Conservation (phyloP, 1,140 invertebrate species). For the Meloidogyne floridensis region DNA sequence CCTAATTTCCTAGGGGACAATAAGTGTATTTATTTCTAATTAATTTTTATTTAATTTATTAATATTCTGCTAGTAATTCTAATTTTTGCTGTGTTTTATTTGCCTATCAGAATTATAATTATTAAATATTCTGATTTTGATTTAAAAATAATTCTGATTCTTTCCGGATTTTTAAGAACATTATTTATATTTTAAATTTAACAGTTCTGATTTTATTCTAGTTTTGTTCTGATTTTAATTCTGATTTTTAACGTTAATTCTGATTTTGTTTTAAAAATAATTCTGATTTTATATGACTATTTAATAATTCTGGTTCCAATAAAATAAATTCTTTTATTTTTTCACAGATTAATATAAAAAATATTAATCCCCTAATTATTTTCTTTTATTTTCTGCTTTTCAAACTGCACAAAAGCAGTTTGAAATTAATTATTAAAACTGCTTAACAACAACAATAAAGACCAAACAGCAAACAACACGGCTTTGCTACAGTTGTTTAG, state of each 20-base stretch:
- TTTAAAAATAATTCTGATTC: neutral
- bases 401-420: neutral
- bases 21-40: too few relatives aligned
- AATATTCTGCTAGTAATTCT: too few relatives aligned
- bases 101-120: neutral
- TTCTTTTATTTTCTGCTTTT: neutral
- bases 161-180: too few relatives aligned
- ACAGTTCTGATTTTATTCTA: neutral
- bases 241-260: neutral
- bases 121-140: neutral
- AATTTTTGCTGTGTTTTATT: neutral
- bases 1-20: too few relatives aligned
- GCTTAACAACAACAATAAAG: slow-evolving; percentile 5
- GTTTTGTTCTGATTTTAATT: neutral
- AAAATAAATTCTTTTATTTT: neutral
- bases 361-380: neutral
- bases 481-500: slow-evolving; percentile 6
- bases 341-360: neutral
- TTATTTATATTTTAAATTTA: neutral
- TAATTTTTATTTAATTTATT: too few relatives aligned
- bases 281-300: too few relatives aligned
- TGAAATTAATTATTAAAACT: slow-evolving; percentile 10
- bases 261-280: too few relatives aligned
- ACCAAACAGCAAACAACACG: neutral
- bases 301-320: too few relatives aligned